Percentiles rank a stretch among this genome's conserved stretches.
phyloP scores from a whole-genome alignment of 2,797 vertebrate genomes.

The Picus viridis region DNA sequence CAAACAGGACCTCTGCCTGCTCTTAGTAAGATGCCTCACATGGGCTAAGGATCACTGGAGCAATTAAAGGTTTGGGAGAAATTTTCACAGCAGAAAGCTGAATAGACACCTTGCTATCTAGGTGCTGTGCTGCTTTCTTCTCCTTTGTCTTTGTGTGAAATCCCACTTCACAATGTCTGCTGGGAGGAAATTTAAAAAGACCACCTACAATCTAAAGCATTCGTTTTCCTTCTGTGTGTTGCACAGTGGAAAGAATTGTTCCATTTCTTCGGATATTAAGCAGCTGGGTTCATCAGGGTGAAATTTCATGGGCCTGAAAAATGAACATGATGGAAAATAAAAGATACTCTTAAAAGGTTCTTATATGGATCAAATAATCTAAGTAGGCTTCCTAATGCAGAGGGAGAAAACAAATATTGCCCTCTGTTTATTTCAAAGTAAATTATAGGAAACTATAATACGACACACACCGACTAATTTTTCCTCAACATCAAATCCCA shows the following conservation, averaged over 20 bases:
- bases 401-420: not conserved
- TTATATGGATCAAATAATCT: not conserved
- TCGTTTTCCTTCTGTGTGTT: not conserved
- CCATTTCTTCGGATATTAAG: not conserved
- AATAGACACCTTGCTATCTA: not conserved
- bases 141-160: not conserved
- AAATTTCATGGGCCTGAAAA: not conserved
- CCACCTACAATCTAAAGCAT: not conserved
- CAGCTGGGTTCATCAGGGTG: not conserved
- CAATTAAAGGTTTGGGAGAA: not conserved
- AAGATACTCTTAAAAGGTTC: not conserved
- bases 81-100: not conserved
- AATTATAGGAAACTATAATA: not conserved
- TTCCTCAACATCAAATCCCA: not conserved
- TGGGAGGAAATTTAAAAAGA: not conserved
- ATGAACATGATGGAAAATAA: not conserved
- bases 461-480: not conserved
- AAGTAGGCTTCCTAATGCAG: not conserved
- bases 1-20: not conserved
- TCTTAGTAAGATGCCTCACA: not conserved
- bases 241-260: not conserved
- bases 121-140: not conserved
- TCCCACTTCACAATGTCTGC: not conserved
- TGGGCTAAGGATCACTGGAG: not conserved
- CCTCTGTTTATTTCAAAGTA: not conserved